Conservation (phyloP, 2,113 vertebrate genomes). For the Arothron firmamentum region DNA sequence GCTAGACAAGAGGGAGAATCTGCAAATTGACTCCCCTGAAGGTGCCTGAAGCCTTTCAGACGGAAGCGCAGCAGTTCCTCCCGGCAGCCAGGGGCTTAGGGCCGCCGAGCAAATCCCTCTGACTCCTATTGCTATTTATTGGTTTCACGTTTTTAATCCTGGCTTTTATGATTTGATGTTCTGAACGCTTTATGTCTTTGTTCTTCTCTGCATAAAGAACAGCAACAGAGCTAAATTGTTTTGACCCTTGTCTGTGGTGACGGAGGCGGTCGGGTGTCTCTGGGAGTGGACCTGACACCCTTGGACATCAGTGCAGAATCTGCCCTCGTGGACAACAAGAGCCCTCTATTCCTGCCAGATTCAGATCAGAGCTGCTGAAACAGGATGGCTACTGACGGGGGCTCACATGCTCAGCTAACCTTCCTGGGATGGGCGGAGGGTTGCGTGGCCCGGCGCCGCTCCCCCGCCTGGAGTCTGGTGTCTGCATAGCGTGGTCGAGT, state of each 20-base stretch:
- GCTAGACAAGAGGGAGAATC: background rate
- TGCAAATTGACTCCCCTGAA: background rate
- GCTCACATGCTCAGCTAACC: slow-evolving; percentile 31
- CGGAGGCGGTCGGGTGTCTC: too few relatives aligned
- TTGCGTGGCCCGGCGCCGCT: slow-evolving; percentile 44
- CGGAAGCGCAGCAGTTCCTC: too few relatives aligned
- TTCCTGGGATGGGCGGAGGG: slow-evolving; percentile 33
- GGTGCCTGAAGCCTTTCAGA: too few relatives aligned
- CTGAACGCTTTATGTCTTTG: too few relatives aligned
- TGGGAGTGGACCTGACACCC: background rate
- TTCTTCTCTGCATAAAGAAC: too few relatives aligned
- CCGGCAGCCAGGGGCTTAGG: too few relatives aligned
- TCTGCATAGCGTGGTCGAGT: slow-evolving; percentile 30
- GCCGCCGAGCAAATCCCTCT: too few relatives aligned
- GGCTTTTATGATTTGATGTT: too few relatives aligned
- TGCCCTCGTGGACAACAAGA: slow-evolving; percentile 7
- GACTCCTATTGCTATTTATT: too few relatives aligned
- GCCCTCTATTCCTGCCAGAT: background rate
- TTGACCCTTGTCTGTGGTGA: too few relatives aligned
- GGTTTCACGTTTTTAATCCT: too few relatives aligned
- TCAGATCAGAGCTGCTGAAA: slow-evolving; percentile 7
- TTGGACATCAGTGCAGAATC: background rate
- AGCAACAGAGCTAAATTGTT: too few relatives aligned
- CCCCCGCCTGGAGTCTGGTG: slow-evolving; percentile 35
- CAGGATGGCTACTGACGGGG: background rate